Conservation (phyloP, 2,797 vertebrate species). For the Phoebastria nigripes region DNA sequence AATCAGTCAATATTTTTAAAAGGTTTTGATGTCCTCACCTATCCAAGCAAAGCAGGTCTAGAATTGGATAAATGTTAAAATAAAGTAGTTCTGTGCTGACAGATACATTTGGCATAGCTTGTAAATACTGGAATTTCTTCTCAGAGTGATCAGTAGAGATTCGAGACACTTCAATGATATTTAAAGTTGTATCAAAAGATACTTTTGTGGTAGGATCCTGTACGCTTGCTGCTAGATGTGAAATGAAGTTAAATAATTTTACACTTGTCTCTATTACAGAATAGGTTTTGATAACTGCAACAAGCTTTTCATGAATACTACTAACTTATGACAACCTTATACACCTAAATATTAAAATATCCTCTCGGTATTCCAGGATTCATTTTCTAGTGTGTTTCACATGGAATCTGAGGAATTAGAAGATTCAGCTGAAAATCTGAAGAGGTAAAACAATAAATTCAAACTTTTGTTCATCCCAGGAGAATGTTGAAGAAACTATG, state of each 20-base stretch:
- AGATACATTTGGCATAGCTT: background rate
- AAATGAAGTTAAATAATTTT: background rate
- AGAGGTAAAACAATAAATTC: constrained; percentile 80
- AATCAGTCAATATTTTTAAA: background rate
- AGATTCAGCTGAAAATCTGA: constrained; percentile 75
- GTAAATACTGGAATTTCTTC: background rate
- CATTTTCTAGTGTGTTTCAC: constrained; percentile 95
- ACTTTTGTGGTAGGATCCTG: background rate
- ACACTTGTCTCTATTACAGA: background rate
- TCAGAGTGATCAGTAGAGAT: background rate
- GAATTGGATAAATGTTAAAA: background rate
- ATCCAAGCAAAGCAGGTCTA: background rate
- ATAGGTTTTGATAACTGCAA: background rate
- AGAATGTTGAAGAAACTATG: background rate
- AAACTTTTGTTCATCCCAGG: background rate
- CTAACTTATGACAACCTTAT: background rate
- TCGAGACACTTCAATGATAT: background rate
- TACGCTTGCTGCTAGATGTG: background rate
- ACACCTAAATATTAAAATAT: background rate
- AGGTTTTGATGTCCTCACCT: background rate
- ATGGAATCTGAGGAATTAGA: constrained; percentile 89
- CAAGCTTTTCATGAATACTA: background rate
- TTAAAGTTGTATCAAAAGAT: background rate
- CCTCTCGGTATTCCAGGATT: constrained; percentile 80
- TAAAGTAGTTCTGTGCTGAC: background rate